Evolutionary conservation across 2,113 vertebrate species (phyloP), one percentile per base, ranked within the genome.

Genomic region (Drymodes brunneopygia): DNA sequence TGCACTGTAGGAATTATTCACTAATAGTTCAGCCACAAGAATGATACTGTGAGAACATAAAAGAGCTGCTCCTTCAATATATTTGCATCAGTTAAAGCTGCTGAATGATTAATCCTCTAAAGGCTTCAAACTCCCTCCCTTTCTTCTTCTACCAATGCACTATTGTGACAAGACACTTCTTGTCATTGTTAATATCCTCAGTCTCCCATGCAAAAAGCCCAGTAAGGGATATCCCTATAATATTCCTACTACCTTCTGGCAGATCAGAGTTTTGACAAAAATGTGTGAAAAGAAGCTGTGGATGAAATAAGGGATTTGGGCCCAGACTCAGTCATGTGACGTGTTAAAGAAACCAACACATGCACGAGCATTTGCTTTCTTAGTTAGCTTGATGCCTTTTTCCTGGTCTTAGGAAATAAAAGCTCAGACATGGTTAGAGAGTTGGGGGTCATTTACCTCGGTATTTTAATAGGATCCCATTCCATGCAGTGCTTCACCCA

Each of bases 81-180:
- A 48, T 58, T 80, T 86, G 67, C 79, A 70, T 47, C 56, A 66
- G 38, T 75, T 88, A 83, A 94, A 88, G 44, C 79, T 90, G 85
- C 81, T 82, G 67, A 88, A 70, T 88, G 87, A 91, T 92, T 93
- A 90, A 88, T 64, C 50, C 62, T 96, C 48, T 93, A 40, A 78
- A 94, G 51, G 54, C 75, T 94, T 90, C 74, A 78, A 67, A 28
- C 67, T 90, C 44, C 38, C 45, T 66, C 24, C 20, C 45, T 90
- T 78, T 86, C n/a, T 90, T 66, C 70, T 93, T 85, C 93, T 70
- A 66, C 51, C 44, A 71, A 24, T 12, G 51, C 1, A 0, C 56
- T 88, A 10, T 15, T 77, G 35, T 40, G 33, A 82, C 58, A 91
- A 91, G 87, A 72, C 1, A 16, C 28, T 79, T 61, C 61, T 24